Evolutionary conservation across 2,113 vertebrate species (phyloP).

Genomic region (Nerophis lumbriciformis): DNA sequence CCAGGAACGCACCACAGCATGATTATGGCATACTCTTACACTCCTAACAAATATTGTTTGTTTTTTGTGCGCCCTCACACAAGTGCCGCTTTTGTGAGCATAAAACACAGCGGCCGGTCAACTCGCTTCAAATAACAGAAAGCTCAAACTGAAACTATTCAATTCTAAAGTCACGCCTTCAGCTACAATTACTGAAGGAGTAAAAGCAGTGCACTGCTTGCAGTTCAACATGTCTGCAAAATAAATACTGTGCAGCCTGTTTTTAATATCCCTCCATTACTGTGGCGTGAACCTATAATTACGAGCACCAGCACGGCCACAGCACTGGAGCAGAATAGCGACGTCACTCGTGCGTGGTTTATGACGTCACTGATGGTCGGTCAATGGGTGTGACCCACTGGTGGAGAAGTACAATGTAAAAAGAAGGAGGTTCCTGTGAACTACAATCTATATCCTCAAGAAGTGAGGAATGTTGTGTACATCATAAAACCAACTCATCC

Average conservation of each 20-base stretch:
- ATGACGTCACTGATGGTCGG: conserved; percentile 8
- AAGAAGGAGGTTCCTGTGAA: neutral
- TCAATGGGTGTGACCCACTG: neutral
- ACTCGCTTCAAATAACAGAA: neutral
- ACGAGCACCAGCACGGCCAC: conserved; percentile 18
- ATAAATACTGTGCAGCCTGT: neutral
- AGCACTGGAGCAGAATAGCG: conserved; percentile 1
- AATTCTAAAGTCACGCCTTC: neutral
- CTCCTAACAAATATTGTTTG: too few species aligned
- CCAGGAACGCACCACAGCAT: too few species aligned
- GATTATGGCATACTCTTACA: too few species aligned
- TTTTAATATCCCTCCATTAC: conserved; percentile 14
- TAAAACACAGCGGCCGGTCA: too few species aligned
- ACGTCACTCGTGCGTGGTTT: neutral
- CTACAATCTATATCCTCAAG: neutral
- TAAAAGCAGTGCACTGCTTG: neutral
- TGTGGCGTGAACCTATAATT: conserved; percentile 32
- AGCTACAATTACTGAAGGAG: conserved; percentile 1
- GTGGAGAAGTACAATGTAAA: neutral
- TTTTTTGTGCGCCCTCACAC: too few species aligned
- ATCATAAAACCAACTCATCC: neutral
- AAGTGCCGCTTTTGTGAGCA: too few species aligned
- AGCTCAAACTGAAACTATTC: neutral
- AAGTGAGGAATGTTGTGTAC: neutral
- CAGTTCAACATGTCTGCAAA: conserved; percentile 33